phyloP scores from a whole-genome alignment of 2,888 invertebrate genomes.

The Copidosoma aretas region DNA sequence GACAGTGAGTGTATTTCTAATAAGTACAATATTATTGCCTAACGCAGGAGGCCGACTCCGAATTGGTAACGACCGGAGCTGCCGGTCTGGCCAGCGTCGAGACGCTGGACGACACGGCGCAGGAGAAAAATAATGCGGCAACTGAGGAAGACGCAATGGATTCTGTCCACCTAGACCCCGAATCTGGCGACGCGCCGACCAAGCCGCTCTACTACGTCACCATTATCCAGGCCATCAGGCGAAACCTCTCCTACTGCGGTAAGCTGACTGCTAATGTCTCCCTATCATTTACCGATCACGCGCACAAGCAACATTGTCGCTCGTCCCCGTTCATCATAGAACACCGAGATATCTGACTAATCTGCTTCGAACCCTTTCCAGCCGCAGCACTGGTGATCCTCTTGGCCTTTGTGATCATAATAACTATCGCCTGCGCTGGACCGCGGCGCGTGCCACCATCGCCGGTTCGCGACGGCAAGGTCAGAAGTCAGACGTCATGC shows the following conservation, averaged over 20 bases:
- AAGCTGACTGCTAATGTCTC: slow-evolving; percentile 48
- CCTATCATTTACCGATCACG: no score
- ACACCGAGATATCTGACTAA: no score
- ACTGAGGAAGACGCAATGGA: slow-evolving; percentile 75
- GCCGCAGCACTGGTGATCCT: slow-evolving; percentile 69
- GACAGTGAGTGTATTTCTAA: no score
- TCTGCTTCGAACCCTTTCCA: slow-evolving; percentile 46
- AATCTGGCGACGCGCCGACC: slow-evolving; percentile 58
- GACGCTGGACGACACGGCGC: slow-evolving; percentile 78
- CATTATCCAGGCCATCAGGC: slow-evolving; percentile 51
- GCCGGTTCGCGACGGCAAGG: slow-evolving; percentile 75
- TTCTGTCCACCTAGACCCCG: slow-evolving; percentile 72
- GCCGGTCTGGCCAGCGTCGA: slow-evolving; percentile 82
- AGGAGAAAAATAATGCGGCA: slow-evolving; percentile 66
- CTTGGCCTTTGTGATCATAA: slow-evolving; percentile 69
- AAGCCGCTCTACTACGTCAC: slow-evolving; percentile 52
- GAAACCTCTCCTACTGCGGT: slow-evolving; percentile 73
- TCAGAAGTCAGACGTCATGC: slow-evolving; percentile 77
- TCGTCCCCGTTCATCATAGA: no score
- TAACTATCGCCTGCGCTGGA: slow-evolving; percentile 70
- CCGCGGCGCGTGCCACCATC: slow-evolving; percentile 66
- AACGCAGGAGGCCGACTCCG: slow-evolving; percentile 61
- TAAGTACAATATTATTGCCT: no score
- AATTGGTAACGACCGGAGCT: slow-evolving; percentile 67
- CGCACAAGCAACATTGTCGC: no score